A percentile compares a stretch with the other conserved stretches of the same genome.
These are phyloP conservation scores for Scolopax rusticola DNA, from an alignment of 2,797 vertebrate species.

Conservation along the genomic window DNA sequence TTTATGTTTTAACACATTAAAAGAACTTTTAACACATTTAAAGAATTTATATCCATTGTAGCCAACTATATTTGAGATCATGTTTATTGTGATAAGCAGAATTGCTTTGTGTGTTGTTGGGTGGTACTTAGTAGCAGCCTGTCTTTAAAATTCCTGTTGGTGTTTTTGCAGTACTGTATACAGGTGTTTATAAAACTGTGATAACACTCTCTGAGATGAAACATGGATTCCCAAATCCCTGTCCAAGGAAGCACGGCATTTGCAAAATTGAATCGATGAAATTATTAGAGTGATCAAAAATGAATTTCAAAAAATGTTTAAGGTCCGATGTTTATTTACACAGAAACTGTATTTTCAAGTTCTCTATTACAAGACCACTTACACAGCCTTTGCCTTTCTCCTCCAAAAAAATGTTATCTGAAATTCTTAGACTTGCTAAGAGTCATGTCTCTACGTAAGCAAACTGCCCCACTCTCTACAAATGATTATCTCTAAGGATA, in stretches of 20 bases:
- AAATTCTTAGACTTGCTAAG: not conserved
- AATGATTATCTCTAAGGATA: not conserved
- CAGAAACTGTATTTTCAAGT: not conserved
- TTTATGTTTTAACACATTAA: not conserved
- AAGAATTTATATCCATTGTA: not conserved
- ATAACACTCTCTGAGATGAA: not conserved
- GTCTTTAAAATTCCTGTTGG: not conserved
- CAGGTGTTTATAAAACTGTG: not conserved
- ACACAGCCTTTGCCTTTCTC: not conserved
- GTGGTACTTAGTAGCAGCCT: not conserved
- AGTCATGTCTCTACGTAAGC: not conserved
- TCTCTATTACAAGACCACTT: not conserved
- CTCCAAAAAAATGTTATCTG: not conserved
- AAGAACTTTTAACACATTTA: not conserved
- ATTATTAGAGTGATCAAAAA: not conserved
- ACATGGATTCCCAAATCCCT: not conserved
- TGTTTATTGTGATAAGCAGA: not conserved
- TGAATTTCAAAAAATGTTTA: not conserved
- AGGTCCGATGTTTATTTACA: not conserved
- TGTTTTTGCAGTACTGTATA: not conserved
- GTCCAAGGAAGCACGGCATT: not conserved
- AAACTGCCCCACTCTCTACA: not conserved
- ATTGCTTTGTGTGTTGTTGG: not conserved
- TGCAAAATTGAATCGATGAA: not conserved
- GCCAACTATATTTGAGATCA: not conserved